These are phyloP conservation scores for Artemia franciscana DNA, from an alignment of 1,140 invertebrate genomes.

Conservation along the genomic window DNA sequence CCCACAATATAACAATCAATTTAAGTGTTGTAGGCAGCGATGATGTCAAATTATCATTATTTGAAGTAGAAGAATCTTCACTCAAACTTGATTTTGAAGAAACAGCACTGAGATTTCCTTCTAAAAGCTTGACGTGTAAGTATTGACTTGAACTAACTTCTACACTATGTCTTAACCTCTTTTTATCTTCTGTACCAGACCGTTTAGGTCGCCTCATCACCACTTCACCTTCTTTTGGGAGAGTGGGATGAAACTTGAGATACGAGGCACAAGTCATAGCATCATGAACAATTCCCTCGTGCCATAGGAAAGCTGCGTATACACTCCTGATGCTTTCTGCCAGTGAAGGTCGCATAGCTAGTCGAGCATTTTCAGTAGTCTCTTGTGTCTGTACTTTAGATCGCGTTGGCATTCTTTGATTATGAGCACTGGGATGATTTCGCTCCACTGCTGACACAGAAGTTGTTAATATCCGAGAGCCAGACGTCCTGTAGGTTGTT, in stretches of 20 bases:
- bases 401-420: constrained; percentile 11
- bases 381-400: constrained; percentile 9
- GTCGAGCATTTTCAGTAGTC: constrained; percentile 32
- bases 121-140: constrained; percentile 13
- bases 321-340: constrained; percentile 76
- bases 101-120: constrained; percentile 5
- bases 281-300: constrained; percentile 88
- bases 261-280: constrained; percentile 92
- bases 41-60: constrained; percentile 4
- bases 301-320: constrained; percentile 89
- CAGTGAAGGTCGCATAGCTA: constrained; percentile 70
- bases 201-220: constrained; percentile 29
- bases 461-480: neutral
- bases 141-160: constrained; percentile 58
- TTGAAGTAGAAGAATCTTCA: neutral
- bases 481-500: neutral
- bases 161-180: constrained; percentile 55
- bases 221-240: constrained; percentile 55
- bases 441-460: neutral
- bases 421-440: neutral
- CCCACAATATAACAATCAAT: constrained; percentile 24
- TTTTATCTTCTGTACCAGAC: constrained; percentile 13
- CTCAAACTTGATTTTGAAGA: neutral
- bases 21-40: constrained; percentile 56
- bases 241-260: constrained; percentile 73